These are phyloP conservation scores for Antigone vipio DNA, from an alignment of 2,113 vertebrate genomes.

Conservation along the genomic window DNA sequence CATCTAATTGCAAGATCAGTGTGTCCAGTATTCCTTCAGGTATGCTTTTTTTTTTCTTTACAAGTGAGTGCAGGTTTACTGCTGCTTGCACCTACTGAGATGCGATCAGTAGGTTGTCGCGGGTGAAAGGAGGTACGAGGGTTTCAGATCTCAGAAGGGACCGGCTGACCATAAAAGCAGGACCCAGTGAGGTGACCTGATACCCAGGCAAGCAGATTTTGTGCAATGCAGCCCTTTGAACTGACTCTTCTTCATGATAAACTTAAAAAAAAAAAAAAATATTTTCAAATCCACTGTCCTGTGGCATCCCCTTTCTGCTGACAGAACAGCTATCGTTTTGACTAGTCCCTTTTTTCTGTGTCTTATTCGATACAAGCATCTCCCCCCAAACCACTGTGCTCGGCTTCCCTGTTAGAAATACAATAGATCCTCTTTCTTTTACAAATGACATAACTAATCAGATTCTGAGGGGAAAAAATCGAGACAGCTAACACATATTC, in stretches of 20 bases:
- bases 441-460: conserved; percentile 44
- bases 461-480: conserved; percentile 8
- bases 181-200: not conserved
- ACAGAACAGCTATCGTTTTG: not conserved
- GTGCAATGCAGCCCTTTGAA: not conserved
- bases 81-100: not conserved
- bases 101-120: fast-evolving
- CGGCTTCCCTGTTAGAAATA: not conserved
- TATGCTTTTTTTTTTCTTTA: not conserved
- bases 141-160: not conserved
- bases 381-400: not conserved
- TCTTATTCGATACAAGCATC: not conserved
- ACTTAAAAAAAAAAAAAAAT: not conserved
- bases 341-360: not conserved
- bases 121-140: not conserved
- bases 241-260: not conserved
- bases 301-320: not conserved
- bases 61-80: not conserved
- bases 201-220: not conserved
- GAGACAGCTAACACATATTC: conserved; percentile 43
- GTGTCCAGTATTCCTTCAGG: not conserved
- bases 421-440: not conserved
- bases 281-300: not conserved
- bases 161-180: not conserved
- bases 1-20: not conserved